Evolutionary conservation across 2,113 vertebrate genomes (phyloP).

Genomic region (Vulpes lagopus): DNA sequence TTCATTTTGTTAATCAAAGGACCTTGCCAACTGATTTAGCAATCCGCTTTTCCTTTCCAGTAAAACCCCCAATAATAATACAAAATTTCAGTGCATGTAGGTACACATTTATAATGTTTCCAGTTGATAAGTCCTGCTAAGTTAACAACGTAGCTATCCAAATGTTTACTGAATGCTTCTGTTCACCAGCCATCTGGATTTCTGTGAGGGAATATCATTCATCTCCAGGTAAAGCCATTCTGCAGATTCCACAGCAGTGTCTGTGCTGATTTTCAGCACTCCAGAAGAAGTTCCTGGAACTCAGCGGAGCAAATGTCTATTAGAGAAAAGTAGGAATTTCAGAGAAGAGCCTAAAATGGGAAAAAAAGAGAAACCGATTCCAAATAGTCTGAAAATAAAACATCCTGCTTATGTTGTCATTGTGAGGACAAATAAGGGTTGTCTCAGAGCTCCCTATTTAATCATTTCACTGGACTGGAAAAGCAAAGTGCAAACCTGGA

Average conservation of each 20-base stretch:
- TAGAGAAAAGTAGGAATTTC: neutral
- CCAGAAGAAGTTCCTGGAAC: neutral
- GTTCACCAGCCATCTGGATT: neutral
- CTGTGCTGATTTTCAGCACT: neutral
- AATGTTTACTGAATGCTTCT: neutral
- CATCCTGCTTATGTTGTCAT: neutral
- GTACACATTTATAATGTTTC: neutral
- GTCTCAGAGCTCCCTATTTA: neutral
- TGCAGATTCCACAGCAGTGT: neutral
- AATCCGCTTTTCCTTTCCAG: neutral
- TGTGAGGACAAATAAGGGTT: neutral
- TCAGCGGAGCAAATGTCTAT: neutral
- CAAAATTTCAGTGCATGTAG: neutral
- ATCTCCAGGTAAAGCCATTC: neutral
- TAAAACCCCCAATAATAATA: neutral
- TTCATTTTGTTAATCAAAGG: neutral
- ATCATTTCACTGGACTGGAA: neutral
- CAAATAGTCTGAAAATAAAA: slow-evolving; percentile 34
- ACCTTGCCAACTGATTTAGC: neutral
- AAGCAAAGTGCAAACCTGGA: neutral
- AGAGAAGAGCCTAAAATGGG: neutral
- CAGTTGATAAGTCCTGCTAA: neutral
- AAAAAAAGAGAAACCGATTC: neutral
- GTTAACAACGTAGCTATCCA: neutral
- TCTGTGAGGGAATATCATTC: too few species aligned